These are phyloP conservation scores for Paraplagusia blochii DNA, from an alignment of 2,113 vertebrate species.

Conservation along the genomic window DNA sequence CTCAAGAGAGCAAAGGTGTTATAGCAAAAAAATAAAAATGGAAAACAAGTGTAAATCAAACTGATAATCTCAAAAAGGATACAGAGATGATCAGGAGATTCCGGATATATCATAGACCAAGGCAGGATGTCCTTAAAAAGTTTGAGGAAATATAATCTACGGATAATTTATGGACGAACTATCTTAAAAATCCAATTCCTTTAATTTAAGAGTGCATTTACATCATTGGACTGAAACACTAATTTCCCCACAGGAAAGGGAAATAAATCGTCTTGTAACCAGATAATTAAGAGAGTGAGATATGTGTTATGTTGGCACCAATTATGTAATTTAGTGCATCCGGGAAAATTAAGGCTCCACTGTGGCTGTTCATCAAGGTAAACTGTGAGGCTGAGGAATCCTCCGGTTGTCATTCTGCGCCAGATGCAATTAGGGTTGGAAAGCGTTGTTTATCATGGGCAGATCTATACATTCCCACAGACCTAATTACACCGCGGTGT, in stretches of 20 bases:
- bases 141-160: no score
- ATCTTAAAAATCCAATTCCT: background rate
- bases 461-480: constrained; percentile 47
- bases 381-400: constrained; percentile 16
- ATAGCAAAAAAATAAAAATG: no score
- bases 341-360: constrained; percentile 2
- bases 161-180: no score
- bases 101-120: no score
- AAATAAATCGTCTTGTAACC: constrained; percentile 2
- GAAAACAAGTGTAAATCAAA: no score
- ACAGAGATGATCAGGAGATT: no score
- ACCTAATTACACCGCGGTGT: constrained; percentile 44
- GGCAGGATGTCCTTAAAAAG: no score
- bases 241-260: background rate
- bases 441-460: constrained; percentile 32
- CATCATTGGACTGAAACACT: background rate
- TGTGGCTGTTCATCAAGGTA: constrained; percentile 10
- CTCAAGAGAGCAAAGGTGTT: no score
- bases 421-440: constrained; percentile 33
- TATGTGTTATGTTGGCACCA: constrained; percentile 4
- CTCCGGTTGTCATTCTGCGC: constrained; percentile 22
- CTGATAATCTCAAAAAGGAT: no score
- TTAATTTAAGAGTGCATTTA: background rate
- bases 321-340: constrained; percentile 24
- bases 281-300: constrained; percentile 8